Conservation (phyloP, 2,113 vertebrate species). For the Coryphaenoides rupestris region DNA sequence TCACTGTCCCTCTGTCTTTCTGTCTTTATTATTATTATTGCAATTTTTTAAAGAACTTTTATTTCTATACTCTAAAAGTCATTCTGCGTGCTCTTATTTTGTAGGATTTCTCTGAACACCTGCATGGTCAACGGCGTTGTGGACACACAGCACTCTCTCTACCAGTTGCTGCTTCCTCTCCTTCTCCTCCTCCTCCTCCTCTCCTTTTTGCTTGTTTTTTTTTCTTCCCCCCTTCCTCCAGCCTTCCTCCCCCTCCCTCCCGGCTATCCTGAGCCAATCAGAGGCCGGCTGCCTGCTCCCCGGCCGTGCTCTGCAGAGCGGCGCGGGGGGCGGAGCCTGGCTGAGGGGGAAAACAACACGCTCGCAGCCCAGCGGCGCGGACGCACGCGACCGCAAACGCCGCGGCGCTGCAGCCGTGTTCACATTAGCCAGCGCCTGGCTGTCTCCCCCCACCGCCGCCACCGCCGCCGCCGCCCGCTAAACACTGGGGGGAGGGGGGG, state of each 20-base stretch:
- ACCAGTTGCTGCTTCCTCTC: slow-evolving; percentile 1
- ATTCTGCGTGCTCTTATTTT: slow-evolving; percentile 8
- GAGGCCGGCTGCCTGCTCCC: slow-evolving; percentile 45
- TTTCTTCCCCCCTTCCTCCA: not conserved
- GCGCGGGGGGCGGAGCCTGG: not conserved
- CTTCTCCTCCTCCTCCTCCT: not conserved
- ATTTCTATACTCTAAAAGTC: no score
- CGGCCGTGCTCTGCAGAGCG: slow-evolving; percentile 16
- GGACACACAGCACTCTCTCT: slow-evolving; percentile 7
- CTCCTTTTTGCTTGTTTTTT: not conserved
- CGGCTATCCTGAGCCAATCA: slow-evolving; percentile 35
- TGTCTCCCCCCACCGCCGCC: slow-evolving; percentile 56
- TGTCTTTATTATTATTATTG: no score
- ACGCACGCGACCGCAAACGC: slow-evolving; percentile 60
- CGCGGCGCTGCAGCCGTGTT: slow-evolving; percentile 71
- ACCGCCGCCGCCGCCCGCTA: slow-evolving; percentile 47
- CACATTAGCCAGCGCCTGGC: slow-evolving; percentile 77
- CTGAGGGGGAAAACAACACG: slow-evolving; percentile 52
- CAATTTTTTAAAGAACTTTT: no score
- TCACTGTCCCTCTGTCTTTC: slow-evolving; percentile 39
- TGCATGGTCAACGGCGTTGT: not conserved
- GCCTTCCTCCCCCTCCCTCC: not conserved
- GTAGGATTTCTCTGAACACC: slow-evolving; percentile 11
- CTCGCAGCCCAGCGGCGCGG: slow-evolving; percentile 50
- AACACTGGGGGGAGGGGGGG: slow-evolving; percentile 30